These are phyloP conservation scores for Motacilla tschutschensis DNA, from an alignment of 2,113 vertebrate genomes.

Conservation along the genomic window DNA sequence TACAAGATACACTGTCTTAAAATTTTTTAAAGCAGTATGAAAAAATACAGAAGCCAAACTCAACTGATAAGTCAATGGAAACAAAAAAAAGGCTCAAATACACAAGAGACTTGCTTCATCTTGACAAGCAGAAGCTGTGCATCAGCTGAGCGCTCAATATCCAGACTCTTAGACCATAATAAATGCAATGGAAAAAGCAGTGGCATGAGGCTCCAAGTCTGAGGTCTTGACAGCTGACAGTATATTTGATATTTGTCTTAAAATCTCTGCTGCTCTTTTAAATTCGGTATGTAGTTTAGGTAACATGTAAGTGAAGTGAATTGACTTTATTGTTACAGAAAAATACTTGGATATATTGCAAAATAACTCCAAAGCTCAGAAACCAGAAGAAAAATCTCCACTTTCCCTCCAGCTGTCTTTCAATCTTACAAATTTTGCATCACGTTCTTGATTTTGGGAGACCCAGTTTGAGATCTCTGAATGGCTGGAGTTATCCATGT, in stretches of 20 bases:
- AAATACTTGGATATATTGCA: background rate
- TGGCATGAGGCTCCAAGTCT: background rate
- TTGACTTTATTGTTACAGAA: background rate
- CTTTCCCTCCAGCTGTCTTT: background rate
- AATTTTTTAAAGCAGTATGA: background rate
- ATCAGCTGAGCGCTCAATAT: background rate
- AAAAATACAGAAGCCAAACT: background rate
- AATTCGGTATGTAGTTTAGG: background rate
- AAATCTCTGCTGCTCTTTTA: background rate
- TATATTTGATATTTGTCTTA: background rate
- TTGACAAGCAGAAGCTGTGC: background rate
- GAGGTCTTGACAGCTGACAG: background rate
- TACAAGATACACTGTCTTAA: background rate
- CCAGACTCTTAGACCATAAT: background rate
- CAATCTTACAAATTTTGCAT: background rate
- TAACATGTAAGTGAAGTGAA: background rate
- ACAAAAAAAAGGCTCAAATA: background rate
- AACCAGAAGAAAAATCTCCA: background rate
- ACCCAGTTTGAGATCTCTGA: background rate
- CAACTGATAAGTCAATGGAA: background rate
- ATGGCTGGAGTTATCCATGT: background rate
- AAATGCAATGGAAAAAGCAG: background rate
- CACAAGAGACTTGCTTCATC: background rate
- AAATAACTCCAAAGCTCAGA: background rate
- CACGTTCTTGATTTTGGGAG: background rate